phyloP scores from a whole-genome alignment of 2,797 vertebrate genomes.

The Neomorphus geoffroyi region DNA sequence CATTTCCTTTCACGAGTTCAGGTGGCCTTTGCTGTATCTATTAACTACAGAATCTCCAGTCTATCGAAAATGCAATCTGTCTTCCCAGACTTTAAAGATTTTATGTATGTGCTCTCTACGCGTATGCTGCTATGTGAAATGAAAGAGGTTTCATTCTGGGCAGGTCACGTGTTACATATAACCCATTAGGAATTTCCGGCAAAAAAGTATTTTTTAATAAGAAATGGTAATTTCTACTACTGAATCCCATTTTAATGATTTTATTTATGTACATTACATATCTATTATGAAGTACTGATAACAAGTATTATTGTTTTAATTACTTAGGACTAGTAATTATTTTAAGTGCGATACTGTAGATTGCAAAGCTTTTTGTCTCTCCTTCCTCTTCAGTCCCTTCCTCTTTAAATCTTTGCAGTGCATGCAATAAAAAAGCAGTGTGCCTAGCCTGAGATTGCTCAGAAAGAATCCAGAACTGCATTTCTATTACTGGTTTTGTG shows the following conservation, averaged over 20 bases:
- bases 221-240: neutral
- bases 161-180: neutral
- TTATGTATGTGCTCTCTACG: neutral
- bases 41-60: neutral
- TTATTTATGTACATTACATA: neutral
- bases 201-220: neutral
- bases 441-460: neutral
- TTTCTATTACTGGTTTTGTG: neutral
- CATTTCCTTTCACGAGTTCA: neutral
- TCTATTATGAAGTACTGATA: neutral
- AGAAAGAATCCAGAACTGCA: constrained; percentile 3
- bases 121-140: neutral
- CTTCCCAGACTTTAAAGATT: constrained; percentile 3
- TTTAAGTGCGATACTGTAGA: neutral
- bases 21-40: neutral
- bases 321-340: neutral
- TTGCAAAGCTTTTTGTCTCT: neutral
- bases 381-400: neutral
- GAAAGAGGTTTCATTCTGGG: neutral
- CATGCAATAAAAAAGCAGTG: neutral
- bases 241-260: neutral
- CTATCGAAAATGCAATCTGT: neutral
- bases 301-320: neutral
- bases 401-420: neutral
- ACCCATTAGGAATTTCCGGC: neutral